Evolutionary conservation across 2,888 invertebrate genomes (phyloP).

Genomic region (Strigamia maritima): DNA sequence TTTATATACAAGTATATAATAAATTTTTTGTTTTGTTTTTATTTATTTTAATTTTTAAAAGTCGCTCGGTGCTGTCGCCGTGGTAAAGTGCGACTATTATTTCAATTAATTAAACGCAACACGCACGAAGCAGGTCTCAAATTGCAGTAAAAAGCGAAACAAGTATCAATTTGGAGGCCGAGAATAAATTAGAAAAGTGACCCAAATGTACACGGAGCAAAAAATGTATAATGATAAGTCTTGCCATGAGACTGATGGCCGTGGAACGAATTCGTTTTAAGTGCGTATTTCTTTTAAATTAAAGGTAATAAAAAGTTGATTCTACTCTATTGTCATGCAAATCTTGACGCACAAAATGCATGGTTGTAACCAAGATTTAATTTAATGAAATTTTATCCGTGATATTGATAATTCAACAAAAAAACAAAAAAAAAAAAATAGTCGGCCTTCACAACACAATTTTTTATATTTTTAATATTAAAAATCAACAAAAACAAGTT

Average conservation of each 20-base stretch:
- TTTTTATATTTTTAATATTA: too few relatives aligned
- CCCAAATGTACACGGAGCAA: neutral
- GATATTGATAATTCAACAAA: neutral
- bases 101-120: neutral
- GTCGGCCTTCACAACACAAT: neutral
- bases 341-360: neutral
- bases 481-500: neutral
- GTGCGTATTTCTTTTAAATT: neutral
- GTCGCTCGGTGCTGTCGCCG: neutral
- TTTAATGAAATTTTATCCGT: neutral
- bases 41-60: neutral
- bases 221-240: neutral
- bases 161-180: slow-evolving; percentile 3
- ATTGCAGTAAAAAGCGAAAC: slow-evolving; percentile 16
- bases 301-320: neutral
- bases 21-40: neutral
- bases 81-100: neutral
- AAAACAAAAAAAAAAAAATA: neutral
- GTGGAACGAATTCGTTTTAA: neutral
- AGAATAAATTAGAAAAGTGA: neutral
- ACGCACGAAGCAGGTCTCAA: neutral
- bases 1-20: neutral
- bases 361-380: neutral
- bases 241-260: neutral
- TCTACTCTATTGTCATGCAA: neutral